phyloP scores from a whole-genome alignment of 2,113 vertebrate genomes.

The Podocnemis expansa region DNA sequence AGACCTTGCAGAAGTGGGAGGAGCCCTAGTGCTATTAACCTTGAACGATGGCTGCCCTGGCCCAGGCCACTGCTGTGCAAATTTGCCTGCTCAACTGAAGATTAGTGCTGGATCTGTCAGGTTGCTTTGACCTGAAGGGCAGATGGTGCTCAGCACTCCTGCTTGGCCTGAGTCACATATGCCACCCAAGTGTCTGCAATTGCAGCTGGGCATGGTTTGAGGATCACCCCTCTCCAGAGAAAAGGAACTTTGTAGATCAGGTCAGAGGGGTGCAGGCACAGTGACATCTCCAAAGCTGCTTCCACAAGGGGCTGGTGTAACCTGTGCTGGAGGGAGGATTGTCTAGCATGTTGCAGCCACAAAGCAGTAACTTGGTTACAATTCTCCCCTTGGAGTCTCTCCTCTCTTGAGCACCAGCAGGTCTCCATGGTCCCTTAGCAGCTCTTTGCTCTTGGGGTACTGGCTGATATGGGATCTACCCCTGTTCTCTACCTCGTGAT shows the following conservation, averaged over 20 bases:
- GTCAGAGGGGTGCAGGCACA: background rate
- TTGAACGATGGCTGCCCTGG: background rate
- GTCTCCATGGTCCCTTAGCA: background rate
- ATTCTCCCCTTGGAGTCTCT: background rate
- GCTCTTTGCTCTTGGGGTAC: background rate
- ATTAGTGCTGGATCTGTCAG: background rate
- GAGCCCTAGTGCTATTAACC: fast-evolving
- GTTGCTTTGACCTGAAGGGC: background rate
- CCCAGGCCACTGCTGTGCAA: background rate
- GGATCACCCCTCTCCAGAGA: no score
- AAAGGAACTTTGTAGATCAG: no score
- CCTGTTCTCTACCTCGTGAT: background rate
- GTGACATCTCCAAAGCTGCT: background rate
- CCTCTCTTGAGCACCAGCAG: background rate
- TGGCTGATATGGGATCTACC: background rate
- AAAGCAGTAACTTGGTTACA: background rate
- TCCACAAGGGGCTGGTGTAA: background rate
- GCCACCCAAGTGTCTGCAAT: background rate
- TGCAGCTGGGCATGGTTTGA: background rate
- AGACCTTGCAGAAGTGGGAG: background rate
- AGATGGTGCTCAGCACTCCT: background rate
- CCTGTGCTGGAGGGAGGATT: background rate
- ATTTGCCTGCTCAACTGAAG: background rate
- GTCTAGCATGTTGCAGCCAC: background rate
- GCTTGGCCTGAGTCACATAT: background rate